Evolutionary conservation across 2,113 vertebrate species (phyloP).

Genomic region (Carassius carassius): DNA sequence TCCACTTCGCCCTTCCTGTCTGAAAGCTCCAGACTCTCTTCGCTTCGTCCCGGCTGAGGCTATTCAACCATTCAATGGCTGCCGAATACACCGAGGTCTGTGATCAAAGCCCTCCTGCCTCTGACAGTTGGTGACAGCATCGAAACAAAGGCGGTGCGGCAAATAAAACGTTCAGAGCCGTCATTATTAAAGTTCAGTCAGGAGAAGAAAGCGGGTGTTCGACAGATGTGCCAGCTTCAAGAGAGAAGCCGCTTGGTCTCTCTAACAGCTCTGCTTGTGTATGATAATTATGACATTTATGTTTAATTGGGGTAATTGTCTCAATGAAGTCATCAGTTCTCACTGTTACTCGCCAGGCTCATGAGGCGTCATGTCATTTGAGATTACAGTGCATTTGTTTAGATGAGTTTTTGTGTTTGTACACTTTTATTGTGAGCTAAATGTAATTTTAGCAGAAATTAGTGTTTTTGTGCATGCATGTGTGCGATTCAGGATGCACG

Average conservation of each 20-base stretch:
- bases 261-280: constrained; percentile 41
- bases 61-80: constrained; percentile 21
- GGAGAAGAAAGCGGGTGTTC: constrained; percentile 21
- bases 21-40: constrained; percentile 24
- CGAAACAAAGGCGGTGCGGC: constrained; percentile 10
- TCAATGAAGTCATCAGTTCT: constrained; percentile 39
- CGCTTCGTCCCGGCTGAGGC: background rate
- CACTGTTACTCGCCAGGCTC: constrained; percentile 19
- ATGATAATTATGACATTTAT: constrained; percentile 54
- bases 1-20: constrained; percentile 29
- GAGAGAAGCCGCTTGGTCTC: constrained; percentile 31
- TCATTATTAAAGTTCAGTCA: constrained; percentile 43
- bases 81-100: constrained; percentile 22
- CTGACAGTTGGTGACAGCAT: constrained; percentile 30
- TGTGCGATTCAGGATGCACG: background rate
- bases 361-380: constrained; percentile 2
- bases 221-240: constrained; percentile 37
- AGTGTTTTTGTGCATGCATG: background rate
- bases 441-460: constrained; percentile 19
- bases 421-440: constrained; percentile 10
- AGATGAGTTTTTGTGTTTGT: constrained; percentile 19
- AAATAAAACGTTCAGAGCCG: background rate
- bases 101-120: constrained; percentile 40
- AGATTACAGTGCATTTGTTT: constrained; percentile 16
- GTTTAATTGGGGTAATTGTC: constrained; percentile 52